Base-by-base conservation (phyloP, 1,140 invertebrate species). In the Drosophila eugracilis region DNA sequence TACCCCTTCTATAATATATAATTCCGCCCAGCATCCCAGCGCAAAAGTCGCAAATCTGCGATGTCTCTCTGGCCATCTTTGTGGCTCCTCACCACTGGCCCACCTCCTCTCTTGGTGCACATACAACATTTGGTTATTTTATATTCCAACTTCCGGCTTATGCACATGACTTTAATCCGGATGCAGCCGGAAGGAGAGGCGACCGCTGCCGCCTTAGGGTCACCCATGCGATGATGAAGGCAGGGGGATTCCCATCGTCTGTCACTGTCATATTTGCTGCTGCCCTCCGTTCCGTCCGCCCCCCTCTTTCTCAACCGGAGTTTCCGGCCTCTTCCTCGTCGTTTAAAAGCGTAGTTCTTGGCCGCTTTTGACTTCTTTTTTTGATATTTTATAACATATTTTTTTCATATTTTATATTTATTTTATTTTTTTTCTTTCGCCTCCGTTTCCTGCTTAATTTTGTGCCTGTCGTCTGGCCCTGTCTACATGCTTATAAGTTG, bases 401-500 rank as follows among this genome's bases (percentile, higher is more conserved):
- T 58, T 58, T 47, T 60, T 80, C 75, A 21, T 45, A 41, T 60
- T 78, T 80, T 78, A 19, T 42, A 41, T 60, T 78, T 49, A 17
- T 36, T 47, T 42, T 54, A 47, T 49, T 59, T 17, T 54, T 30
- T 12, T 59, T 54, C 66, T 28, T 17, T 48, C 26, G 30, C 53
- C 28, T n/a, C 22, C 53, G 54, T 60, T 88, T 86, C 83, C 81
- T 86, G 81, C 83, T 86, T 85, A 81, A 85, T 85, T 85, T 88
- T 70, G 67, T 44, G 75, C 57, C 70, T 71, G 79, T 84, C 79
- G 79, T 83, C 79, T 84, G 79, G 57, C 34, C 62, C 81, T 86
- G 80, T 86, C 80, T 86, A 81, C 81, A 85, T 70, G 83, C 81
- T 86, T 86, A 86, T 85, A 88, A 85, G 77, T 85, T 86, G 81